Evolutionary conservation across 2,888 invertebrate species (phyloP), one percentile per base, ranked within the genome.

Genomic region (Dioctria rufipes): DNA sequence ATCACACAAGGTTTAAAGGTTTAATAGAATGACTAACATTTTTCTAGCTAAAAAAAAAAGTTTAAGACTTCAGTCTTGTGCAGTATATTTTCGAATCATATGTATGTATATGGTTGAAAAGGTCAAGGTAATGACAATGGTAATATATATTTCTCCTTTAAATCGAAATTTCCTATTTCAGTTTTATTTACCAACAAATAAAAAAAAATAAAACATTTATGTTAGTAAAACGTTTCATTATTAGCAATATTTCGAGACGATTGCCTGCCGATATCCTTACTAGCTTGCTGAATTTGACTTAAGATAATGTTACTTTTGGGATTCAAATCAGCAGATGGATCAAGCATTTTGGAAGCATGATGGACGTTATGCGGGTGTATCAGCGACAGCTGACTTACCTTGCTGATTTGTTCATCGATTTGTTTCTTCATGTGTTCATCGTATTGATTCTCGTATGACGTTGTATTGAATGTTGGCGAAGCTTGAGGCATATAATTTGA

Each of bases 391-490:
- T 84, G 82, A 83, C 84, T 84, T 83, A 85, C 85, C 84, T 85
- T 84, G 46, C 82, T 84, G 78, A 85, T 78, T 73, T 84, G 83
- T 66, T 84, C 84, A 78, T 85, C 85, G 39, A 84, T 82, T 82
- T 84, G 83, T 71, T 84, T 83, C 80, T 84, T 84, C 80, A 84
- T 82, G 73, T 83, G 83, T 43, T 84, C 84, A 58, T 85, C 85
- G 78, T 83, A 83, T n/a, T 81, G 81, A 73, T 80, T 80, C 8
- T 82, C 80, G 11, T 67, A 81, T 67, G 82, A 81, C 60, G 83
- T 80, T 73, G 82, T 71, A 73, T 81, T 81, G 63, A 81, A 80
- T 61, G 82, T 83, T 69, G 83, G 80, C 46, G 82, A 80, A 51
- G 80, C 83, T 78, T 82, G 83, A 40, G 83, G 80, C 13, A 80